phyloP scores from a whole-genome alignment of 2,888 invertebrate species.

The Drosophila stalkeri region DNA sequence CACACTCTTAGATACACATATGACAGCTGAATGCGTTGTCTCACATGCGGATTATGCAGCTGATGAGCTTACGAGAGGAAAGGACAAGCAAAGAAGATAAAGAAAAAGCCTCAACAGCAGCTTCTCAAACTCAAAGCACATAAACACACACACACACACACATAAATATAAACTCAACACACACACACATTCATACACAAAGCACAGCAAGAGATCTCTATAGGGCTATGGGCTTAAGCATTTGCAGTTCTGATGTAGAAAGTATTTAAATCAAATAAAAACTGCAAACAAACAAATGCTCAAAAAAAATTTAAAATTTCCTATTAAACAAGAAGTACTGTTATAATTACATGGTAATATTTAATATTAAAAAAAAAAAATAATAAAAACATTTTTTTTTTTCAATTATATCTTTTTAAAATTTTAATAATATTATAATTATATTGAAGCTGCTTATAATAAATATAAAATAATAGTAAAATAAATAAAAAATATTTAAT shows the following conservation, averaged over 20 bases:
- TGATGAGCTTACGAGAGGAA: conserved; percentile 44
- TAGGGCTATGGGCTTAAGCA: not conserved
- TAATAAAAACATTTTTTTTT: too few species aligned
- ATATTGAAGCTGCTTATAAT: too few species aligned
- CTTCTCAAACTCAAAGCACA: conserved; percentile 27
- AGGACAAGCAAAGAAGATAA: conserved; percentile 32
- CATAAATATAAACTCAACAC: not conserved
- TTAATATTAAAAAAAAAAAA: too few species aligned
- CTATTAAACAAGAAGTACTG: too few species aligned
- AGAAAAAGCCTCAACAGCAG: conserved; percentile 47
- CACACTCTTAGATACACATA: not conserved
- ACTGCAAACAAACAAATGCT: too few species aligned
- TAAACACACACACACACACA: conserved; percentile 1
- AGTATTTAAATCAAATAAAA: too few species aligned
- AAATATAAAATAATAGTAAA: too few species aligned
- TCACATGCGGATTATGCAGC: conserved; percentile 54
- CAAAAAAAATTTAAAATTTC: too few species aligned
- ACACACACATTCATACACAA: not conserved
- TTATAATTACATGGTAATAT: too few species aligned
- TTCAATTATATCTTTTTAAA: too few species aligned
- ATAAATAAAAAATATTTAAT: too few species aligned
- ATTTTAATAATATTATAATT: too few species aligned
- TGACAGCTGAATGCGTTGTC: conserved; percentile 22
- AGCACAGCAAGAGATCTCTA: not conserved
- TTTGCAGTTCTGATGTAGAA: not conserved